Conservation (phyloP, 2,888 invertebrate species). For the Empis livida region DNA sequence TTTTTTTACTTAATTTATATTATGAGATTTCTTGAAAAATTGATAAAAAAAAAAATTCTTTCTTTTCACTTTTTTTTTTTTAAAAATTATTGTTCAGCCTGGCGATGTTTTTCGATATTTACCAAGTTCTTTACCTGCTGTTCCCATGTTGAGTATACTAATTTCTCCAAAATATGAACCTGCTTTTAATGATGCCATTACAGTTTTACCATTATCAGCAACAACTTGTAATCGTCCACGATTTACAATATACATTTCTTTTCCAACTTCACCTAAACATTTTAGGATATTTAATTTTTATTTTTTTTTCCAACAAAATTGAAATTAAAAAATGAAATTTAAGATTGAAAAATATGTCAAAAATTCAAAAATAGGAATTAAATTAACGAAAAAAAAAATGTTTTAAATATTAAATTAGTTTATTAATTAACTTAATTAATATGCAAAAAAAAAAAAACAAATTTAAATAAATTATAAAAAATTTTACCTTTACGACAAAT, state of each 20-base stretch:
- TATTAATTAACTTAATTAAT: not conserved
- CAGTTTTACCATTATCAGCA: constrained; percentile 88
- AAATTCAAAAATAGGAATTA: too few species aligned
- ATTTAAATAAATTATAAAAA: not conserved
- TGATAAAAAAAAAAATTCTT: too few species aligned
- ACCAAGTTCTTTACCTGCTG: constrained; percentile 96
- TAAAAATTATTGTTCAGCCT: constrained; percentile 32
- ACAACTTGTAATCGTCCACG: constrained; percentile 90
- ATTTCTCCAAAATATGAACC: constrained; percentile 99
- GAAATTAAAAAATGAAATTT: too few species aligned
- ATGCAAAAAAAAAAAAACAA: not conserved
- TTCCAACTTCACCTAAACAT: constrained; percentile 88
- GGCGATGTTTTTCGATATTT: constrained; percentile 61
- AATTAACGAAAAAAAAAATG: too few species aligned
- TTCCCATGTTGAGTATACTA: constrained; percentile 98
- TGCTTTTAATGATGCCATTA: constrained; percentile 92
- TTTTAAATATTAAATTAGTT: too few species aligned
- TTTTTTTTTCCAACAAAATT: too few species aligned
- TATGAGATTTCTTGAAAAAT: too few species aligned
- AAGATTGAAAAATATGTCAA: too few species aligned
- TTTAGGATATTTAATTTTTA: too few species aligned
- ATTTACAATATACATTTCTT: constrained; percentile 99
- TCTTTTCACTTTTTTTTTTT: not conserved
- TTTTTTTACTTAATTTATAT: not conserved
- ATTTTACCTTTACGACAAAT: constrained; percentile 95